Base-by-base conservation (phyloP, 2,888 invertebrate genomes). In the Blera fallax region DNA sequence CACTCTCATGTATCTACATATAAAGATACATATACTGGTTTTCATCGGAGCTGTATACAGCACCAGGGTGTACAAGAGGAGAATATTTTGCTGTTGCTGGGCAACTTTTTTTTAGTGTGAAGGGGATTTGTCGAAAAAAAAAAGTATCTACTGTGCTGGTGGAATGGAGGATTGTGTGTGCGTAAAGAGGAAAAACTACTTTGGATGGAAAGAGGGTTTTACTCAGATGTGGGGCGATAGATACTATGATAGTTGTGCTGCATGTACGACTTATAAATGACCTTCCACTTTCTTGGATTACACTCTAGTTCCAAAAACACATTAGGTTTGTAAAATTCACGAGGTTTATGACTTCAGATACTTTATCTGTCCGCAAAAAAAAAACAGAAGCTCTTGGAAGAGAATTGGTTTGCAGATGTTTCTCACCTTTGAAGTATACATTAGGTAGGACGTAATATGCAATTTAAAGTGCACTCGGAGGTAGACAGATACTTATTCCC, bases 21-120 rank as follows among this genome's bases (percentile, higher is more conserved):
- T 29, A 43, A 29, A 24, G n/a, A 29, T 24, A 29, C 4, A n/a
- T 65, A 60, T 56, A 83, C 72, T 83, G 78, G 78, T 82, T 77
- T 24, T 72, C 65, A 34, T 65, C 58, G 72, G 78, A 78, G 34
- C 77, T 82, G 77, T 65, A 32, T 67, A 80, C 80, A 80, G 80
- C 80, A 78, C 78, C 78, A 18, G 70, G 60, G 62, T 76, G 29
- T 50, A 58, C 52, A 64, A 56, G 37, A 40, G 50, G 11, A 54
- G 29, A 29, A 18, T 10, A 40, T 24, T 50, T 7, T 52, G 45
- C 24, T 78, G 60, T 62, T 52, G 60, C 43, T 21, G 18, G 37
- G 78, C 58, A n/a, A 50, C 27, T 76, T 56, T 52, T 37, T 40
- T 43, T 43, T 3, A 18, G 10, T 48, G 18, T 10, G 21, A 10